These are phyloP conservation scores for Drosophila rubida DNA, from an alignment of 2,888 invertebrate genomes.

Conservation along the genomic window DNA sequence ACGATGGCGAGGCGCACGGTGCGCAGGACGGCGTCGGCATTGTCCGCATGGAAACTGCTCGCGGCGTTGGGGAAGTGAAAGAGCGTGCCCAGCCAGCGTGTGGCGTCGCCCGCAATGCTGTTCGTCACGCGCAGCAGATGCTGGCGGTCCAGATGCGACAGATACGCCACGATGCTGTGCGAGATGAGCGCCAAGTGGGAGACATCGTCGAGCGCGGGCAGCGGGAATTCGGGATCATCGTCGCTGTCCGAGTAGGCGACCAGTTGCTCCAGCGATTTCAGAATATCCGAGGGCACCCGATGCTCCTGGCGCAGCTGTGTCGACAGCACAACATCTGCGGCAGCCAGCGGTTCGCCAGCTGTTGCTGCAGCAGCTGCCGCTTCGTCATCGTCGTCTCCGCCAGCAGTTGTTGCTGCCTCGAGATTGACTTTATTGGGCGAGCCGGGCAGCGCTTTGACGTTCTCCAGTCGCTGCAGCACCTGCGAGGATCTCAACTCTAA, in stretches of 20 bases:
- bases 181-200: constrained; percentile 90
- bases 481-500: constrained; percentile 91
- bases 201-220: constrained; percentile 88
- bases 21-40: constrained; percentile 93
- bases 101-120: constrained; percentile 93
- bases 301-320: constrained; percentile 86
- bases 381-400: background rate
- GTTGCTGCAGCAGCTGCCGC: background rate
- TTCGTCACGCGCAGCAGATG: constrained; percentile 92
- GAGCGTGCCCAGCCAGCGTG: constrained; percentile 93
- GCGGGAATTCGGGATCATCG: constrained; percentile 87
- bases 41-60: constrained; percentile 95
- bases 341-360: constrained; percentile 1
- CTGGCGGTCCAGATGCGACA: constrained; percentile 92
- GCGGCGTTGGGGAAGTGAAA: constrained; percentile 94
- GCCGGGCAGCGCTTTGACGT: constrained; percentile 84
- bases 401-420: constrained; percentile 9
- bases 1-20: constrained; percentile 85
- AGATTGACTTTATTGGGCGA: constrained; percentile 34
- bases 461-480: constrained; percentile 89
- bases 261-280: constrained; percentile 87
- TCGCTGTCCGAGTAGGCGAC: constrained; percentile 87
- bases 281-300: constrained; percentile 85
- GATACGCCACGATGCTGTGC: constrained; percentile 95
- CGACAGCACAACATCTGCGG: constrained; percentile 36